phyloP scores from a whole-genome alignment of 2,888 invertebrate species.

The Aphodius sticticus region DNA sequence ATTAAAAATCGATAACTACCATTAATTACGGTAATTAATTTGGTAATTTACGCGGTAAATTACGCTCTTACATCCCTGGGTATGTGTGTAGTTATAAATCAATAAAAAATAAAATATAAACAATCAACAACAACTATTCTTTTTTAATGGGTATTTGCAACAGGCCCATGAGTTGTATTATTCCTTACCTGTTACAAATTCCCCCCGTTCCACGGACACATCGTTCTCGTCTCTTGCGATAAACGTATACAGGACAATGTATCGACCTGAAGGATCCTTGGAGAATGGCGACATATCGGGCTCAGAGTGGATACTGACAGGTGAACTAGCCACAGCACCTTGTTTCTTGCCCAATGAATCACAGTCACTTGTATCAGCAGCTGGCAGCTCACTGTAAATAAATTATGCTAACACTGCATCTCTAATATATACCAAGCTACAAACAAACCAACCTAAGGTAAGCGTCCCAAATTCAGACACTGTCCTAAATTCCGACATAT shows the following conservation, averaged over 20 bases:
- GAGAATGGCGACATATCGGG: constrained; percentile 74
- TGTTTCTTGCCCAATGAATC: constrained; percentile 68
- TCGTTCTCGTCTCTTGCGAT: constrained; percentile 94
- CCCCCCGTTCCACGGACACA: constrained; percentile 91
- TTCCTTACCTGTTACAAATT: constrained; percentile 83
- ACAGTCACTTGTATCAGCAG: constrained; percentile 67
- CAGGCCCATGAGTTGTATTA: not conserved
- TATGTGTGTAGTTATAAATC: too few relatives aligned
- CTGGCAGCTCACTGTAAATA: constrained; percentile 52
- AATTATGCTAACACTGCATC: not conserved
- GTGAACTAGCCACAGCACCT: constrained; percentile 59
- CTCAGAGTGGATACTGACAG: constrained; percentile 63
- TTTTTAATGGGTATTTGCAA: too few relatives aligned
- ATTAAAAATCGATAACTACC: too few relatives aligned
- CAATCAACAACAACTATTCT: too few relatives aligned
- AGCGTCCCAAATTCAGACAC: too few relatives aligned
- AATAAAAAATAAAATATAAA: too few relatives aligned
- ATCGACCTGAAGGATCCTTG: constrained; percentile 88
- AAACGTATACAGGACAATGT: constrained; percentile 92
- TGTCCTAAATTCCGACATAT: too few relatives aligned
- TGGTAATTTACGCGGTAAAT: too few relatives aligned
- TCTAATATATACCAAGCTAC: constrained; percentile 62
- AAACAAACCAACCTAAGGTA: constrained; percentile 35
- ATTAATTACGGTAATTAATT: too few relatives aligned
- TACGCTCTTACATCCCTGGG: too few relatives aligned